Base-by-base conservation (phyloP, 2,888 invertebrate species). In the Habroteleia sp. region DNA sequence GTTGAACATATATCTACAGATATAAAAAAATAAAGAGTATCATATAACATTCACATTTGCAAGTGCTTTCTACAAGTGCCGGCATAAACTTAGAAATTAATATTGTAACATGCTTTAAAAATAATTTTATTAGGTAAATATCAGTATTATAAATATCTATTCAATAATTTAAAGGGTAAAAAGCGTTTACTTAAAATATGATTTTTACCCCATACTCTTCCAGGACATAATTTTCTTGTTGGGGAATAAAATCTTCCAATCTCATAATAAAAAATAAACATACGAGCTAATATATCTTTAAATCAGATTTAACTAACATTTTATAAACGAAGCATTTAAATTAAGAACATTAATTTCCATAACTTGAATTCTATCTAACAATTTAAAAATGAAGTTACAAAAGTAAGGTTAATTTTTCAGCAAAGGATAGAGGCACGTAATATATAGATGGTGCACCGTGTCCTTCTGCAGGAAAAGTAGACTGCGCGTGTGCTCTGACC, bases 401-500 rank as follows among this genome's bases (percentile, higher is more conserved):
- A 42, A 23, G 23, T 44, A 23, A 27, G 37, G 31, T 54, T 60
- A 41, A 60, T 46, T 54, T 25, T 50, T 46, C 60, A 50, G 5
- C n/a, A 48, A 48, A 23, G 16, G n/a, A 37, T 50, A 39, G 27
- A 2, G 5, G 39, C 23, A 5, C 10, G 41, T 44, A 17, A 14
- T 27, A 20, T 25, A 42, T 14, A n/a, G 10, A 5, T 29, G 62
- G 60, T n/a, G 56, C 62, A 46, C 62, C 37, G 20, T 27, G 20
- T 54, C 62, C 71, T 60, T 42, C 20, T 14, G 33, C 35, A 33
- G 35, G 29, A 52, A 60, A 62, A 23, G 69, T 44, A 37, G 52
- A 44, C 33, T 72, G 71, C 71, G 69, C 71, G 68, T 60, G 52
- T 50, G 62, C 69, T 37, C 66, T 66, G 66, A 62, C 52, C 54